These are phyloP conservation scores for Alloscopus bannaensis DNA, from an alignment of 2,888 invertebrate genomes.

Conservation along the genomic window DNA sequence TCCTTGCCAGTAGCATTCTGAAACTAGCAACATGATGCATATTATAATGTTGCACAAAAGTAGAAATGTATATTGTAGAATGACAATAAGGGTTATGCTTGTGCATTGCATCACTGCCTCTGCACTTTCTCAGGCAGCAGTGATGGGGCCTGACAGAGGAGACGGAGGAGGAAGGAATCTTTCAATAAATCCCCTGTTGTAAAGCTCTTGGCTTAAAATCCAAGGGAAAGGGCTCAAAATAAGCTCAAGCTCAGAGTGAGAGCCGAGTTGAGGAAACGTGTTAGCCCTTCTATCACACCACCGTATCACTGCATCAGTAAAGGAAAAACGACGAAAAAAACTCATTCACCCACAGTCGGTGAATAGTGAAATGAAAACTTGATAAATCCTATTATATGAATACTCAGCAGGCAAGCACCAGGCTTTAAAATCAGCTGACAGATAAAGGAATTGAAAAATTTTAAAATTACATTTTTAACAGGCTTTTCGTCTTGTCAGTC, in stretches of 20 bases:
- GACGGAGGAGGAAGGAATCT: conserved; percentile 35
- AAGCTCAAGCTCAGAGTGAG: conserved; percentile 39
- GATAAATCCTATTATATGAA: conserved; percentile 41
- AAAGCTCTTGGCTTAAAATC: conserved; percentile 56
- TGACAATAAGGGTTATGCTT: too few species aligned
- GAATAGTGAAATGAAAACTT: conserved; percentile 34
- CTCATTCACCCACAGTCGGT: background rate
- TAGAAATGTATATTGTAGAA: too few species aligned
- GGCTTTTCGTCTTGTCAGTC: background rate
- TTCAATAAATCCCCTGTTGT: conserved; percentile 49
- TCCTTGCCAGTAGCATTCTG: too few species aligned
- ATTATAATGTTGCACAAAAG: too few species aligned
- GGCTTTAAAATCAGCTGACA: conserved; percentile 45
- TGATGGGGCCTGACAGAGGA: conserved; percentile 49
- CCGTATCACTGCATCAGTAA: background rate
- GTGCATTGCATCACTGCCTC: background rate
- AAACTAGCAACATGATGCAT: too few species aligned
- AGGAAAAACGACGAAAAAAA: background rate
- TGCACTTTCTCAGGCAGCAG: background rate
- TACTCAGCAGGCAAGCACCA: conserved; percentile 36
- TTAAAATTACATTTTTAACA: conserved; percentile 27
- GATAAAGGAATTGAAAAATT: conserved; percentile 36
- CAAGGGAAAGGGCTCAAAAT: conserved; percentile 47
- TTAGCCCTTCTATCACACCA: conserved; percentile 39
- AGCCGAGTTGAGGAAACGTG: conserved; percentile 24